A percentile compares a stretch with the other conserved stretches of the same genome.
Evolutionary conservation across 2,797 vertebrate species (phyloP).

Genomic region (Garrulus glandarius): DNA sequence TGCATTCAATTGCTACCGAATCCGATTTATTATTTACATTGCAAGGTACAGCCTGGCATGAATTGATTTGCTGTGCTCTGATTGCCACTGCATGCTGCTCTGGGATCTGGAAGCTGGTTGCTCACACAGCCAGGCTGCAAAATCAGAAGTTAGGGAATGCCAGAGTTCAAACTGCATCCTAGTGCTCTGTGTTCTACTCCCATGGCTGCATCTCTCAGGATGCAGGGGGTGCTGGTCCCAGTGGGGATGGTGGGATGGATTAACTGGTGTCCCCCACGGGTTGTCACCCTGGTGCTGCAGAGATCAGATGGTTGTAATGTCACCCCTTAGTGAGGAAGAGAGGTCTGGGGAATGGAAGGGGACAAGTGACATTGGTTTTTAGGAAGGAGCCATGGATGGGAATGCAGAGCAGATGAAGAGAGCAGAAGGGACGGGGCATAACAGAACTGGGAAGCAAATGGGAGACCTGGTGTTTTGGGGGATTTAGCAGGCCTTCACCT

Average conservation of each 20-base stretch:
- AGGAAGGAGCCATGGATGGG: background rate
- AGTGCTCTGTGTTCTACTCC: background rate
- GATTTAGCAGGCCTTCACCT: background rate
- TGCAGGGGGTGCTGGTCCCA: background rate
- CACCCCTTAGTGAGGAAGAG: accelerated
- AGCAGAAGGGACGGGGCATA: background rate
- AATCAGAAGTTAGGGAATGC: background rate
- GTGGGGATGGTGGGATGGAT: accelerated
- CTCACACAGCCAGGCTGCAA: background rate
- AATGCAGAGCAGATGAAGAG: accelerated
- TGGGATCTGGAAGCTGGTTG: background rate
- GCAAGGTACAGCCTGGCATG: background rate
- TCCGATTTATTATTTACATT: slow-evolving; percentile 26
- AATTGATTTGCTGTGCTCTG: slow-evolving; percentile 29
- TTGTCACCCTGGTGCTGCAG: accelerated
- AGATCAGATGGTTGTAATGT: background rate
- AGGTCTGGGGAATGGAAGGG: accelerated
- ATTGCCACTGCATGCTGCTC: background rate
- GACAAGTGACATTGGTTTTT: background rate
- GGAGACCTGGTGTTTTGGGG: background rate
- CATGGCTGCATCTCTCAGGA: accelerated
- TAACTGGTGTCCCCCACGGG: no score
- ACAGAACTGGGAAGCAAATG: background rate
- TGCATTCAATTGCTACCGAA: background rate
- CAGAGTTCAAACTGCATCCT: background rate